Evolutionary conservation across 2,888 invertebrate genomes (phyloP), one percentile per base, ranked within the genome.

Genomic region (Halictus quadricinctus): DNA sequence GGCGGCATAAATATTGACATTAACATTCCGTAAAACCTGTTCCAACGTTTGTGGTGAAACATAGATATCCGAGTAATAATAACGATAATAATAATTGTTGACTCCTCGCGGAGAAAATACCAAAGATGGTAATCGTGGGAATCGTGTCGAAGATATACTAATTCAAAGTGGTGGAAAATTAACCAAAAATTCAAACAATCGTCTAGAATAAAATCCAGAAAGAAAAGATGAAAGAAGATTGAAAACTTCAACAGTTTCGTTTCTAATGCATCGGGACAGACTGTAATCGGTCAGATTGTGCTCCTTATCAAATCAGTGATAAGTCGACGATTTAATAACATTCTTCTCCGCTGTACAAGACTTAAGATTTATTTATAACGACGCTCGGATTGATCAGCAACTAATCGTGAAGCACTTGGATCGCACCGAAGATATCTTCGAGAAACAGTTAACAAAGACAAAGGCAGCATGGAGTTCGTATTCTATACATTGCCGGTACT

Each of bases 391-490:
- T 54, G 2, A 54, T 54, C 54, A 3, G 10, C 10, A 54, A 54
- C 10, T 21, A 18, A 54, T 21, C 21, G 7, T 0, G 21, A 54
- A 54, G 18, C 21, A 8, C 21, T 21, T 21, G 54, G 3, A 10
- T 54, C 8, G 21, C 21, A 70, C 29, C 15, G 50, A 21, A 50
- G 29, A 18, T 8, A 72, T 21, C n/a, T 18, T 12, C 8, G 10
- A 21, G 18, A 29, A 72, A 72, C 41, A 36, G n/a, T 41, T 54
- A 18, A 10, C 25, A 13, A 54, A 50, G 36, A 54, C 36, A 5
- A 54, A 36, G 1, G 29, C 41, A 76, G 21, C 58, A 82, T 84
- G 83, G 74, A 83, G n/a, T 36, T 64, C 0, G 4, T 75, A n/a
- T 15, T 83, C 25, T 74, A 48, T 25, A 5, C 1, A 2, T 15